Evolutionary conservation across 1,140 invertebrate species (phyloP).

Genomic region (Drosophila burlai): DNA sequence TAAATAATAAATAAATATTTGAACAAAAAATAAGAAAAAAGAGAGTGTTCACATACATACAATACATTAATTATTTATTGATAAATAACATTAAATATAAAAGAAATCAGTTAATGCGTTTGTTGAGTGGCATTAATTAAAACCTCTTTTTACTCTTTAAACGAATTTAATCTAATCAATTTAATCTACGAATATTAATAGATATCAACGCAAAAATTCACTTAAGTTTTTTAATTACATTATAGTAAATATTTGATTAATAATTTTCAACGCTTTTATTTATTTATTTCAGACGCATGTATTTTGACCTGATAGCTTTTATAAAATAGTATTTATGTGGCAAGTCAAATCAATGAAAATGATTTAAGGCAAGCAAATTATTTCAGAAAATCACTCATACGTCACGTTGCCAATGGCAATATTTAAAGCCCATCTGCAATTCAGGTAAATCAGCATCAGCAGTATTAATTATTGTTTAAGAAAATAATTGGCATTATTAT

Average conservation of each 20-base stretch:
- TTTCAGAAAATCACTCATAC: constrained; percentile 7
- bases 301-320: neutral
- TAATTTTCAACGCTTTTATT: neutral
- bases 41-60: neutral
- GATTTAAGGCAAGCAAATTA: neutral
- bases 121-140: neutral
- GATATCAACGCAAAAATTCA: neutral
- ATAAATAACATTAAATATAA: neutral
- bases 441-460: neutral
- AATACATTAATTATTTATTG: neutral
- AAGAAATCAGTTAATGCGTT: neutral
- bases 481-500: neutral
- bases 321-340: constrained; percentile 6
- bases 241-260: neutral
- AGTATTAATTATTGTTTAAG: neutral
- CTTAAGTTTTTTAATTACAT: neutral
- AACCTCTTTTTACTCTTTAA: neutral
- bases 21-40: neutral
- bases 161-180: neutral
- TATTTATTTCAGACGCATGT: no score
- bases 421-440: neutral
- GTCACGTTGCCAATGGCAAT: neutral
- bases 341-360: neutral
- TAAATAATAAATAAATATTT: neutral
- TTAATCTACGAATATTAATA: neutral